Evolutionary conservation across 2,888 invertebrate species (phyloP), one percentile per base, ranked within the genome.

Genomic region (Rhopalosiphum nymphaeae): DNA sequence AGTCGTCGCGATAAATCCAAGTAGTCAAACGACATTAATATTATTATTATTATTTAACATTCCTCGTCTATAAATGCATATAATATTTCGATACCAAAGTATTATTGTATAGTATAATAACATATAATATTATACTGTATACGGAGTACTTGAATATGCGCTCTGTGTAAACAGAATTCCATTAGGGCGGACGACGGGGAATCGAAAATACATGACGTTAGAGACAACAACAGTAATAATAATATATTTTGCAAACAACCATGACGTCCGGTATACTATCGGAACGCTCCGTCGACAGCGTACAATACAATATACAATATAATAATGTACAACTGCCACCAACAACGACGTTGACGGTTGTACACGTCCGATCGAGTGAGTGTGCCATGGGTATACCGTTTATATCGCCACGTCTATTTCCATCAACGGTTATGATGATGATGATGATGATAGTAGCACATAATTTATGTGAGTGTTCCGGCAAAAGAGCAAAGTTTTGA

Each of bases 401-500:
- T 29, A 11, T 67, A n/a, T 21, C 67, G n/a, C 16, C 67, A 16
- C 16, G 36, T 78, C 78, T 21, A 36, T 36, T 36, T 78, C 36
- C 78, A 36, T 78, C 36, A 21, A 25, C 36, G 78, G 36, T 9
- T 16, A n/a, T 13, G 61, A 13, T n/a, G 16, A 67, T n/a, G 67
- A 67, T 36, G 10, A n/a, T 16, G n/a, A 67, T 4, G 67, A n/a
- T 67, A 13, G n/a, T 78, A 78, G 78, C 7, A 9, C 36, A 9
- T 78, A 78, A 78, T 78, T 78, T 78, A 78, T 78, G 78, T 3
- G 36, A 78, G 78, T 78, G 36, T 78, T 78, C 78, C 78, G 78
- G 78, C 36, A 78, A 21, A 21, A 16, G 21, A 36, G 16, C 36
- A 9, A 36, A 21, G 36, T 78, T 78, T 78, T 42, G 78, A 9